Evolutionary conservation across 1,140 invertebrate genomes (phyloP).

Genomic region (Rhyzopertha dominica): DNA sequence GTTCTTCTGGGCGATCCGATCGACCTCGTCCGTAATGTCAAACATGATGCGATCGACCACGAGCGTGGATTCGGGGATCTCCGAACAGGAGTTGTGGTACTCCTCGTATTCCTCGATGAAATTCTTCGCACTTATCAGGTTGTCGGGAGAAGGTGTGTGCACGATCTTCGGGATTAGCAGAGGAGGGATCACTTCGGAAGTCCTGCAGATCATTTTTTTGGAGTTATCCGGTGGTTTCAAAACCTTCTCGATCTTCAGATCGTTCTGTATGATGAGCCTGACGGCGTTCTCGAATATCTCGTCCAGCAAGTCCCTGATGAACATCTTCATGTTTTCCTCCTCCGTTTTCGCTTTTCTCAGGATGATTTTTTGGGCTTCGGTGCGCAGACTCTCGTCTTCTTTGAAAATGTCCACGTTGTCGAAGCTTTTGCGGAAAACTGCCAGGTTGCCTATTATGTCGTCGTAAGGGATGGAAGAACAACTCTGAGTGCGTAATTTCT

Average conservation of each 20-base stretch:
- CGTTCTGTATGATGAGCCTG: constrained; percentile 29
- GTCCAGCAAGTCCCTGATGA: constrained; percentile 28
- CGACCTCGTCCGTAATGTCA: constrained; percentile 32
- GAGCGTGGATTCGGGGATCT: constrained; percentile 17
- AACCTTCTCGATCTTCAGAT: constrained; percentile 18
- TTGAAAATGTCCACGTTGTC: constrained; percentile 39
- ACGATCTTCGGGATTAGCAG: constrained; percentile 28
- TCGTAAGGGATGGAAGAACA: constrained; percentile 43
- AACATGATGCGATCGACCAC: constrained; percentile 20
- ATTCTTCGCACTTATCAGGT: constrained; percentile 36
- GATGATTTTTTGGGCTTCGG: constrained; percentile 1
- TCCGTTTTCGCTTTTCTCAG: constrained; percentile 9
- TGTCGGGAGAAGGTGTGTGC: constrained; percentile 30
- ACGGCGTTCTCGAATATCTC: constrained; percentile 39
- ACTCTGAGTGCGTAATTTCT: constrained; percentile 40
- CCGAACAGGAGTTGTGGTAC: constrained; percentile 40
- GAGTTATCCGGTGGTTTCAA: neutral
- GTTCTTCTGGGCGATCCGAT: constrained; percentile 22
- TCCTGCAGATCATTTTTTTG: constrained; percentile 10
- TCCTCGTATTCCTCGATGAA: constrained; percentile 44
- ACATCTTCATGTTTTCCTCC: constrained; percentile 15
- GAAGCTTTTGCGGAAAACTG: constrained; percentile 43
- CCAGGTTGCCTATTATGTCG: constrained; percentile 44
- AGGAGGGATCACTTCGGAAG: constrained; percentile 14
- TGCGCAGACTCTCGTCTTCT: constrained; percentile 22